A percentile compares a stretch with the other conserved stretches of the same genome.
Conservation (phyloP, 92 coral and sea anemone species). For the Epizoanthus ramosus region DNA sequence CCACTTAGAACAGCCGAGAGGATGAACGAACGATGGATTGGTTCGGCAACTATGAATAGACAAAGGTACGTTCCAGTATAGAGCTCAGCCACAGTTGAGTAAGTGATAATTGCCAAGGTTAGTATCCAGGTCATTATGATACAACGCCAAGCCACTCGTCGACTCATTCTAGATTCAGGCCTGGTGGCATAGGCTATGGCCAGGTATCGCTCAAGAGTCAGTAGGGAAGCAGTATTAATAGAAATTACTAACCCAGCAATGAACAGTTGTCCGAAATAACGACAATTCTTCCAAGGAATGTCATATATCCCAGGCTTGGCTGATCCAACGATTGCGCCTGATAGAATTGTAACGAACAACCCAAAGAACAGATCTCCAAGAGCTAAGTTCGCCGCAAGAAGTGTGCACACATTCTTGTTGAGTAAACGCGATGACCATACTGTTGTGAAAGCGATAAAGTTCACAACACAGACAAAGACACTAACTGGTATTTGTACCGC, state of each 20-base stretch:
- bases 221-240: not conserved
- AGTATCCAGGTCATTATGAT: not conserved
- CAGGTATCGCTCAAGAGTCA: slow-evolving; percentile 26
- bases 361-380: too few species aligned
- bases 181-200: not conserved
- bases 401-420: too few species aligned
- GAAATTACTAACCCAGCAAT: not conserved
- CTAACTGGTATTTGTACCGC: not conserved
- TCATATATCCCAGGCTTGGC: not conserved
- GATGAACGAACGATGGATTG: not conserved
- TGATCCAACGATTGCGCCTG: not conserved
- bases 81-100: not conserved
- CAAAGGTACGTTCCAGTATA: not conserved
- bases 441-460: not conserved
- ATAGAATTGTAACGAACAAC: not conserved
- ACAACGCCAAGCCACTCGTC: not conserved
- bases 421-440: too few species aligned
- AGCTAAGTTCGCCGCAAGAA: too few species aligned
- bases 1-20: not conserved
- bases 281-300: not conserved
- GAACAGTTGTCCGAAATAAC: not conserved
- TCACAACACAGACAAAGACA: not conserved
- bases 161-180: not conserved
- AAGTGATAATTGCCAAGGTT: not conserved
- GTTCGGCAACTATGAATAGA: not conserved